Conservation (phyloP, 2,888 invertebrate genomes). For the Microctonus hyperodae region DNA sequence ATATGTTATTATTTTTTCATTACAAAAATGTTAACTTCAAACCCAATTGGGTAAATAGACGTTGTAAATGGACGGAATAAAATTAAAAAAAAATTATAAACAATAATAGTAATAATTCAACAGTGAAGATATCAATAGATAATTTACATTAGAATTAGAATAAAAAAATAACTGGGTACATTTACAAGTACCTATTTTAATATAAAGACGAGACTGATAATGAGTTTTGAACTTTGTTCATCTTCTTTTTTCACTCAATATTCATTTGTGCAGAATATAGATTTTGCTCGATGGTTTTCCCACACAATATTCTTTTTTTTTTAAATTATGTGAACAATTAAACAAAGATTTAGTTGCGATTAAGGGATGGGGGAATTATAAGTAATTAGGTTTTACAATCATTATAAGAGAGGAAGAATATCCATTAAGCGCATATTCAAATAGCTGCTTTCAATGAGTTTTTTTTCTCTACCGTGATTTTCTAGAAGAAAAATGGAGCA, state of each 20-base stretch:
- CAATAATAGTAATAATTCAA: neutral
- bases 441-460: neutral
- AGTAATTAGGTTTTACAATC: neutral
- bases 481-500: neutral
- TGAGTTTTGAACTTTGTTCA: too few relatives aligned
- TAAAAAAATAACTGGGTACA: neutral
- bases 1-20: conserved; percentile 1
- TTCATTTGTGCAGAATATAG: neutral
- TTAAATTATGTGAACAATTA: neutral
- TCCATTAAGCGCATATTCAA: neutral
- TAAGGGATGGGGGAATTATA: neutral
- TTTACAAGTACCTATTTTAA: neutral
- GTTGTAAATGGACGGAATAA: conserved; percentile 15
- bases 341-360: neutral
- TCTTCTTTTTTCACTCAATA: neutral
- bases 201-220: neutral
- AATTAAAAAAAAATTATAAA: neutral
- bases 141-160: conserved; percentile 3
- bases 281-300: neutral
- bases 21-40: neutral
- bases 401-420: neutral
- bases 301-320: neutral
- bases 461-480: neutral
- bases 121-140: neutral
- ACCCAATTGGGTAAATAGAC: neutral